These are phyloP conservation scores for Amphibalanus amphitrite DNA, from an alignment of 1,140 invertebrate genomes.

Conservation along the genomic window DNA sequence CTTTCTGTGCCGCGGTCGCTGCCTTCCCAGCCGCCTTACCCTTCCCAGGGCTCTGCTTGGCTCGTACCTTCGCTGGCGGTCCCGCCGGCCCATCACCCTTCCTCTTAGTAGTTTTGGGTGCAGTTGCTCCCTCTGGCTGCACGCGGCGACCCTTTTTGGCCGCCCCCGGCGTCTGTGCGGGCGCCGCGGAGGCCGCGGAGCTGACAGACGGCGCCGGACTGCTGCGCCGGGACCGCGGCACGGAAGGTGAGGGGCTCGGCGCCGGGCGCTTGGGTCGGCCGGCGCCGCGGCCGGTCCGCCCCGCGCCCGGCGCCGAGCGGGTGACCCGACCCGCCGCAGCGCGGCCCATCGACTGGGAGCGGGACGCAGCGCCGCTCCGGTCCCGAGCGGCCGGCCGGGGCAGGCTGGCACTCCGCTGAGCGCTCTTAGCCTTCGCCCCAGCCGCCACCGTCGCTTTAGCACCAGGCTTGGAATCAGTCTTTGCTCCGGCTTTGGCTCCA, in stretches of 20 bases:
- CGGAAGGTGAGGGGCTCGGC: background rate
- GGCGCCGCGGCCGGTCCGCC: too few species aligned
- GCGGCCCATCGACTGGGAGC: background rate
- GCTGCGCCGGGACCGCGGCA: background rate
- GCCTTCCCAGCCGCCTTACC: background rate
- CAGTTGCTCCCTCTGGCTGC: too few species aligned
- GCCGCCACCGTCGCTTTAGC: background rate
- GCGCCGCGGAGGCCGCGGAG: background rate
- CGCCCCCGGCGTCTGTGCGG: background rate
- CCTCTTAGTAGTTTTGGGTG: background rate
- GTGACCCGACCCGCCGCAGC: background rate
- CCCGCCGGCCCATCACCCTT: too few species aligned
- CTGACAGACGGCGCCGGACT: background rate
- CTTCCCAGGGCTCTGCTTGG: background rate
- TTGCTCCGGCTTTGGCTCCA: background rate
- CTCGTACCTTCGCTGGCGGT: background rate
- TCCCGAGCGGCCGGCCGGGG: too few species aligned
- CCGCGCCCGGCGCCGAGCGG: background rate
- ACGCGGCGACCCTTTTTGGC: too few species aligned
- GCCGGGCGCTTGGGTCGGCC: background rate
- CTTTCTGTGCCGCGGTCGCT: background rate
- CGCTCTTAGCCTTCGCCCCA: too few species aligned
- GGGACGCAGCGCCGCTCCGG: too few species aligned
- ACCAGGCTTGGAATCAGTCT: background rate
- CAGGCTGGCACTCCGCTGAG: background rate